Percentiles rank a stretch among this genome's conserved stretches.
Conservation (phyloP, 2,888 invertebrate species). For the Cryptus viduatorius region DNA sequence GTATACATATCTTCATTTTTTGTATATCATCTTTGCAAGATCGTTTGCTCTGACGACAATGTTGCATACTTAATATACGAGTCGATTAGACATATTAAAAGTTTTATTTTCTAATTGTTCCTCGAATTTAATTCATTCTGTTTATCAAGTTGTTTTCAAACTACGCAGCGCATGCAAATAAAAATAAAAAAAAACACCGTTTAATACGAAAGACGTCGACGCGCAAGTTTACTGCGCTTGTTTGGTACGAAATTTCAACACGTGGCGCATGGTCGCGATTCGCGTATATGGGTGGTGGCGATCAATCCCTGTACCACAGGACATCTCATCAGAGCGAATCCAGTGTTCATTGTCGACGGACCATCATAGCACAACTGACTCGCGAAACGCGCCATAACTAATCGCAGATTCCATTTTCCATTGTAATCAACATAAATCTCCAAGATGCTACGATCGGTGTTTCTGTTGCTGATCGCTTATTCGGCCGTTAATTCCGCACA, state of each 20-base stretch:
- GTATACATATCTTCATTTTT: no score
- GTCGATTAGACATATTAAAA: no score
- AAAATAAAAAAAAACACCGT: no score
- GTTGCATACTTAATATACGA: no score
- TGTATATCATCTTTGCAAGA: no score
- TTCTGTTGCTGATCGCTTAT: conserved; percentile 41
- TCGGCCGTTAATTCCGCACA: conserved; percentile 19
- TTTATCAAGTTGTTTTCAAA: no score
- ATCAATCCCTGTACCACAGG: conserved; percentile 24
- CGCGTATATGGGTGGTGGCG: conserved; percentile 6
- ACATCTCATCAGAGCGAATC: conserved; percentile 37
- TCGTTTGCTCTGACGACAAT: no score
- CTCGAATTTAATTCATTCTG: no score
- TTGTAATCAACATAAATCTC: conserved; percentile 17
- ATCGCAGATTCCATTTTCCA: conserved; percentile 25
- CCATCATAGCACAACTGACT: not conserved
- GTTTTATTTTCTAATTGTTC: no score
- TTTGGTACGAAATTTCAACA: conserved; percentile 7
- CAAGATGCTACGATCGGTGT: conserved; percentile 48
- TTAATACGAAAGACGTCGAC: not conserved
- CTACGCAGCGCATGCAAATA: no score
- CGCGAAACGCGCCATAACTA: conserved; percentile 9
- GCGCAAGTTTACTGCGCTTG: no score
- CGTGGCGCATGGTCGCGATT: conserved; percentile 20
- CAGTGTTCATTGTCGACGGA: conserved; percentile 19